These are phyloP conservation scores for Nicator chloris DNA, from an alignment of 2,113 vertebrate genomes.

Conservation along the genomic window DNA sequence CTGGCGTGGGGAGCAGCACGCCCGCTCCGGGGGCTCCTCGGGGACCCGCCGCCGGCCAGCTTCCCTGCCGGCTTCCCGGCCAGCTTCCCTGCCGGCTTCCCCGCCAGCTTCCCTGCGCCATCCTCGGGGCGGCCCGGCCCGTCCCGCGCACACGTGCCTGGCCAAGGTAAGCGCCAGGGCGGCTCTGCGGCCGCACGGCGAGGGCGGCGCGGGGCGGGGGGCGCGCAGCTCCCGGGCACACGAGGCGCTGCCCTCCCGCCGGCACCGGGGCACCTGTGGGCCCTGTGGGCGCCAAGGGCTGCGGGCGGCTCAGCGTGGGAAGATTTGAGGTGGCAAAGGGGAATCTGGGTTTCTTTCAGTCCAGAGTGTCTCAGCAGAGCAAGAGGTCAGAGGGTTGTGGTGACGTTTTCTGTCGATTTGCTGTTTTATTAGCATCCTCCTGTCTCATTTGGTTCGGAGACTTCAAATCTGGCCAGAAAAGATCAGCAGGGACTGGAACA, in stretches of 20 bases:
- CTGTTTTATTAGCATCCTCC: background rate
- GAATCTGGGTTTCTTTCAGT: background rate
- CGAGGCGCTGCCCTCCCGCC: background rate
- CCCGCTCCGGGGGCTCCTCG: background rate
- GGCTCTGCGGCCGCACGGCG: background rate
- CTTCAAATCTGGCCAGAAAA: background rate
- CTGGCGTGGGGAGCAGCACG: background rate
- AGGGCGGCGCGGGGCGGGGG: background rate
- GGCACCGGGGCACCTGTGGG: rapidly evolving
- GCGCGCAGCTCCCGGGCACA: rapidly evolving
- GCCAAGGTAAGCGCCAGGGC: background rate
- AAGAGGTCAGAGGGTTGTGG: background rate
- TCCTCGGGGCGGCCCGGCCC: background rate
- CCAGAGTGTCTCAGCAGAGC: background rate
- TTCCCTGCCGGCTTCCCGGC: background rate
- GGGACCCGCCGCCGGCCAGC: background rate
- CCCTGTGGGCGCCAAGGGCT: rapidly evolving
- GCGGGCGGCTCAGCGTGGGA: rapidly evolving
- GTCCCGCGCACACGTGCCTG: background rate
- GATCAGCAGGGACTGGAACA: background rate
- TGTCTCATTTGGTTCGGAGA: background rate
- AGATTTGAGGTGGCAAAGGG: background rate
- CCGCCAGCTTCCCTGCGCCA: background rate
- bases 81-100: background rate
- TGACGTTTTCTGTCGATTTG: background rate